Evolutionary conservation across 1,140 invertebrate genomes (phyloP).

Genomic region (Apis laboriosa): DNA sequence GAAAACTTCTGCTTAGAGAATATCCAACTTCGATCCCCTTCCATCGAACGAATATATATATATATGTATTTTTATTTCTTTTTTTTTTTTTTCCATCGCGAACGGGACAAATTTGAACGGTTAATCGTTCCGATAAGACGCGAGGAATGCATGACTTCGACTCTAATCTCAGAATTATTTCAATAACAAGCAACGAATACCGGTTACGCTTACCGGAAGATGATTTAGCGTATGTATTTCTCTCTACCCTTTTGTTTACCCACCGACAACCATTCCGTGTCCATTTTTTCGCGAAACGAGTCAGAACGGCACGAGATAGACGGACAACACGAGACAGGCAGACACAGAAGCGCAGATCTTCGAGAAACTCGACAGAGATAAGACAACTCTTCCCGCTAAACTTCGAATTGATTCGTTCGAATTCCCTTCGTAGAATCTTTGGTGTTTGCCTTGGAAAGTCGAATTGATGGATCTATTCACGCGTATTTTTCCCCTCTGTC

Average conservation of each 20-base stretch:
- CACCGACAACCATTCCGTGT: constrained; percentile 4
- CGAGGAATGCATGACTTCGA: constrained; percentile 3
- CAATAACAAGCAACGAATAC: neutral
- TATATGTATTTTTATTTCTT: too few species aligned
- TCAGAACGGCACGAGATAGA: neutral
- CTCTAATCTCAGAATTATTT: neutral
- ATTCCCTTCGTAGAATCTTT: neutral
- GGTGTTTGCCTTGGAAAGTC: too few species aligned
- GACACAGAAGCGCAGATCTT: constrained; percentile 15
- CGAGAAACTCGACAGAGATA: too few species aligned
- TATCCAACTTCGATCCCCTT: neutral
- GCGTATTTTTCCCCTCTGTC: neutral
- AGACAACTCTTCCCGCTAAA: too few species aligned
- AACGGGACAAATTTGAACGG: neutral
- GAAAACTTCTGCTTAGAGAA: constrained; percentile 56
- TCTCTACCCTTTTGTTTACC: neutral
- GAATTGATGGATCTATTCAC: too few species aligned
- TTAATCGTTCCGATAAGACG: neutral
- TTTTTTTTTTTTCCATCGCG: neutral
- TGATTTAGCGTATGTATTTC: neutral
- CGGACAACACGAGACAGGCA: constrained; percentile 5
- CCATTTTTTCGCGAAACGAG: neutral
- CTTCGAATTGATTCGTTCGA: too few species aligned
- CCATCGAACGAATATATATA: too few species aligned
- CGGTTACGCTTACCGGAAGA: neutral